Base-by-base conservation (phyloP, 92 coral and sea anemone genomes). In the Chrysogorgia sp. region DNA sequence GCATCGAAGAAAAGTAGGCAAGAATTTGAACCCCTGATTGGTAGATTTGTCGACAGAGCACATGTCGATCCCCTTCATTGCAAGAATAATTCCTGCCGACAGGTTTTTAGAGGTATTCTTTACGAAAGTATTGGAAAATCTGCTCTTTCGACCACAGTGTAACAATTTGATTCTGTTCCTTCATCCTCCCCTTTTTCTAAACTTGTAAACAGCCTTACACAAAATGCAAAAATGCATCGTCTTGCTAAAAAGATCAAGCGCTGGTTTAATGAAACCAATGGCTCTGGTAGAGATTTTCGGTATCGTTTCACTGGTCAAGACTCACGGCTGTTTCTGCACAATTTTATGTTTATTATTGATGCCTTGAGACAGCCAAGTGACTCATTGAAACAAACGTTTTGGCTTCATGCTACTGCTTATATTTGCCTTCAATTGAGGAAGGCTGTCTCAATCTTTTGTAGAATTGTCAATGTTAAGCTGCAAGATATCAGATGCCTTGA, bases 1-100 rank as follows among this genome's bases (percentile, higher is more conserved):
- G 8, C 58, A 1, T 14, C 20, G 14, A n/a, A 28, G 2, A 62
- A 63, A 10, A 77, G 82, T 40, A 34, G 75, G 17, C 82, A 77
- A 40, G 82, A 77, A 35, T 77, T 77, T 61, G 60, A n/a, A n/a
- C 82, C 82, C 23, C 32, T 37, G 0, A 32, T 77, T 17, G 82
- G 82, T 0, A 47, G 35, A 20, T 47, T 77, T 7, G 47, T 77
- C 31, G 40, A 61, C 22, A 21, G 34, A 12, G 34, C 45, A 45
- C 40, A 43, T 10, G 61, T 62, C n/a, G 55, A 31, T 21, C 75
- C 43, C 12, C 19, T 55, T 3, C 43, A 74, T 28, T 53, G 13
- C 2, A 52, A 52, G 17, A 52, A 52, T 23, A 43, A 43, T 43
- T 7, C 26, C 17, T 52, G 59, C 59, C 59, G 20, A 52, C 59